Evolutionary conservation across 2,888 invertebrate genomes (phyloP), one percentile per base, ranked within the genome.

Genomic region (Allolobophora icterica): DNA sequence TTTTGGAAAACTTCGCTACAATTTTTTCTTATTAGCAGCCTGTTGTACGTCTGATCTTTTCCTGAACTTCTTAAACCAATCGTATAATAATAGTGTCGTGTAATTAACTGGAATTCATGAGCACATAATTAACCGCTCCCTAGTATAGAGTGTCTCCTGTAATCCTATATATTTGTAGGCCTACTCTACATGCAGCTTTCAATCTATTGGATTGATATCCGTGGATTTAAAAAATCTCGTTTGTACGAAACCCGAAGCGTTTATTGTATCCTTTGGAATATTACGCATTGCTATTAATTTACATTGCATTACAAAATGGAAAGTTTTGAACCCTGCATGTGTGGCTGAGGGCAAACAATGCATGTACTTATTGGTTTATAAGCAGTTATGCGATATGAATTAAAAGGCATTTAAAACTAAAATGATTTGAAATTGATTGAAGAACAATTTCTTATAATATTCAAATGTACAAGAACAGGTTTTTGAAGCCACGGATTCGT

Each of bases 401-500:
- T 71, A n/a, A 71, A 71, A 71, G n/a, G 52, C 24, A 24, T 3
- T 52, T 52, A 17, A 71, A 71, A n/a, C 0, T 71, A n/a, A 71
- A 71, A 71, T 71, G 8, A 71, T n/a, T 71, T 30, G n/a, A 71
- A 71, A 71, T 71, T n/a, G 71, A 71, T 71, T 8, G n/a, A 71
- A n/a, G 52, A 71, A 71, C 71, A 71, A n/a, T n/a, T 71, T 71
- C 71, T 71, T 17, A 13, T 71, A 30, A 71, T 71, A 30, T 71
- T 71, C 71, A 71, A 71, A n/a, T 71, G n/a, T 71, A 71, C 71
- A 71, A 71, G 71, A 71, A 71, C 71, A 71, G 71, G 71, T 71
- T 71, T 71, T 71, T n/a, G 71, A 71, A n/a, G 71, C 71, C 71
- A 71, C 71, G 71, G n/a, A 71, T 71, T n/a, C n/a, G n/a, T 71